Base-by-base conservation (phyloP, 2,797 vertebrate genomes). In the Schizopygopsis malacanthus region DNA sequence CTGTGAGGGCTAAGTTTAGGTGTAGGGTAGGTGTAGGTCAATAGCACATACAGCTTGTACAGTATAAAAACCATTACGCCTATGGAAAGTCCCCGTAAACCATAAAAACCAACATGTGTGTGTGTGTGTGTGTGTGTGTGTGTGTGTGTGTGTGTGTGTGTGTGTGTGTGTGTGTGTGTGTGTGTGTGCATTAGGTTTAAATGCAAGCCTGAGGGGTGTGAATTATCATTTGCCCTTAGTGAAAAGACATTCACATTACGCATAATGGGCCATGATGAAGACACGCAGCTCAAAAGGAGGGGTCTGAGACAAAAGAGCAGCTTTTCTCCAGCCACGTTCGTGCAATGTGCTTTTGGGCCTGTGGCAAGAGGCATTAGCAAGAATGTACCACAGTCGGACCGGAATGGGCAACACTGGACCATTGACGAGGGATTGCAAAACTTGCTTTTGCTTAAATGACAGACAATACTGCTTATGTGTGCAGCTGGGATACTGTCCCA, bases 401-500 rank as follows among this genome's bases (percentile, higher is more conserved):
- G 93, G 92, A 95, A 94, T 82, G 87, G 88, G 81, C 88, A 87
- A 92, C 89, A 92, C 87, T 93, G 91, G 91, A 87, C 61, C 54
- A 85, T 80, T 87, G 87, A 81, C 89, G 87, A 86, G 86, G 80
- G 90, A 92, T 92, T 59, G 90, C 76, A 82, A 91, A 93, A 82
- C 92, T 41, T 92, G 90, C 92, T 93, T 92, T 94, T 94, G 92
- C 90, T 93, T 91, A 90, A 91, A 39, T 87, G 85, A 88, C 73
- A 89, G 92, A 94, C 89, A 92, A 90, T 91, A 52, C 71, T n/a
- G 82, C 89, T 91, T 90, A 91, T 94, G 92, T 91, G 91, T 91
- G 89, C 85, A 89, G 87, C 91, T 87, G 89, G 88, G 75, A 11
- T 65, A 67, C 63, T 81, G 1, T 20, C 81, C 87, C 79, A 90